Base-by-base conservation (phyloP, 2,113 vertebrate genomes). In the Diadophis punctatus region DNA sequence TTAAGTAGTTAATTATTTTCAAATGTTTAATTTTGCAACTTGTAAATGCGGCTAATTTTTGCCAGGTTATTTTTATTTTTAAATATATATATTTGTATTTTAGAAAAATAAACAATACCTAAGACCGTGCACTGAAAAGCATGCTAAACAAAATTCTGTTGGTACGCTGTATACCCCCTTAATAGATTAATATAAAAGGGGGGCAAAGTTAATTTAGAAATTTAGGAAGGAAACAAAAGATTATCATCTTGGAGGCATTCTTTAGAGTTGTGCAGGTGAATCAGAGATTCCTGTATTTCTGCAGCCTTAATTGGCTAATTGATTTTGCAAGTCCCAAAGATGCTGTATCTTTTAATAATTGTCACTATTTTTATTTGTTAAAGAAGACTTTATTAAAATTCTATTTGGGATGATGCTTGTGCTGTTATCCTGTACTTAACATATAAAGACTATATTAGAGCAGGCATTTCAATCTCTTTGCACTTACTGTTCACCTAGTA, bases 401-500 rank as follows among this genome's bases (percentile, higher is more conserved):
- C 46, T 95, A 94, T 74, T 96, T 58, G 52, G 91, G 93, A 91
- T 39, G 34, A 93, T 93, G 84, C 90, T 52, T 96, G 94, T 96
- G 95, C 93, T 90, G 93, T 92, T 86, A 93, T 46, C 92, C 87
- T 94, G n/a, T 95, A 27, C 53, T 93, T 94, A 53, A 5, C 92
- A 95, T 94, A 93, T 94, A 96, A 95, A 94, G 74, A 84, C 92
- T 96, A 95, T 96, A 96, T 53, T 94, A 94, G 96, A 91, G 92
- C 93, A 95, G 94, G 85, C 6, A 56, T 93, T 93, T 86, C 90
- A 88, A 96, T 93, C 63, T 95, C 91, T 94, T 96, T 95, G 95
- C 96, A 96, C 94, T 96, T 97, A 92, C 93, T 92, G 91, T 91
- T 96, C 95, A 93, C 94, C 88, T 96, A 90, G 91, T 95, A 95